phyloP scores from a whole-genome alignment of 2,113 vertebrate genomes.

The Morone chrysops region DNA sequence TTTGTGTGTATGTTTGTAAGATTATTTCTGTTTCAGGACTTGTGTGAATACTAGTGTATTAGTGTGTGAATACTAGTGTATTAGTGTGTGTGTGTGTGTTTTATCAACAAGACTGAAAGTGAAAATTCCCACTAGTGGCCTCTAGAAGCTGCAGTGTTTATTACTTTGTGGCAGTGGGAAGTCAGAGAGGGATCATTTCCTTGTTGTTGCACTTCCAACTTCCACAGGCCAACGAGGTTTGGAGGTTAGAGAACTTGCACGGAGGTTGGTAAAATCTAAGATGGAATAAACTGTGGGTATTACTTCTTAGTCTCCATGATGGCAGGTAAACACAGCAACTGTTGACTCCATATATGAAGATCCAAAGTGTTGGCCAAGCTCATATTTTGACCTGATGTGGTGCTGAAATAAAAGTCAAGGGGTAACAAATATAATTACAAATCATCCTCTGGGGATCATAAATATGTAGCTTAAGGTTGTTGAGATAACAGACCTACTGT shows the following conservation, averaged over 20 bases:
- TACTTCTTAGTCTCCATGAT: too few relatives aligned
- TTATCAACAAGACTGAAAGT: background rate
- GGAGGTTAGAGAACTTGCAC: background rate
- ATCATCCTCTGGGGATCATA: background rate
- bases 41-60: background rate
- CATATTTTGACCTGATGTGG: background rate
- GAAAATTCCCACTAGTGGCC: background rate
- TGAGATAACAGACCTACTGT: background rate
- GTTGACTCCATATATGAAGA: background rate
- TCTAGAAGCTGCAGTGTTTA: background rate
- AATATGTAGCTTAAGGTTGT: background rate
- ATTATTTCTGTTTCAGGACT: background rate
- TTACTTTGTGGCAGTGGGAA: background rate
- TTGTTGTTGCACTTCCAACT: background rate
- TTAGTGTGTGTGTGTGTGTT: background rate
- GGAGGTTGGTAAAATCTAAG: background rate
- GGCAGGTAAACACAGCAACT: background rate
- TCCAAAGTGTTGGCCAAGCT: too few relatives aligned
- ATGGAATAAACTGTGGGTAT: too few relatives aligned
- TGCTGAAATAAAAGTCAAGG: background rate
- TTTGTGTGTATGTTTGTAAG: constrained; percentile 8
- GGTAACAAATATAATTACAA: background rate
- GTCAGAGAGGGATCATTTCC: background rate
- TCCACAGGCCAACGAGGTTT: background rate
- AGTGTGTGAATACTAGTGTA: background rate